Evolutionary conservation across 2,888 invertebrate species (phyloP).

Genomic region (Diadegma fenestrale): DNA sequence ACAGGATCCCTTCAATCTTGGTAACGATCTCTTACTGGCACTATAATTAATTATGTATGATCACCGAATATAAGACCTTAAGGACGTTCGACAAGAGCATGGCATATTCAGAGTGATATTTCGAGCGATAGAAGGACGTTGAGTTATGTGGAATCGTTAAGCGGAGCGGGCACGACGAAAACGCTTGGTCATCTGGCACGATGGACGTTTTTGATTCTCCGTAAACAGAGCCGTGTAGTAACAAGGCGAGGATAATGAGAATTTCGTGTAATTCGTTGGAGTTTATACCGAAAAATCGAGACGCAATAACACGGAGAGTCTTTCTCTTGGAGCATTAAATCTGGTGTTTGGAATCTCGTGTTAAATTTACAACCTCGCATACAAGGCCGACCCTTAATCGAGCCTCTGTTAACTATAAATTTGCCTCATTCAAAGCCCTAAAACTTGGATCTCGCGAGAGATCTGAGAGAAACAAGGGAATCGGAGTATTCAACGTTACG

Average conservation of each 20-base stretch:
- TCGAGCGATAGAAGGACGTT: background rate
- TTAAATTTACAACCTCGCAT: constrained; percentile 56
- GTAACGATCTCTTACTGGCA: constrained; percentile 7
- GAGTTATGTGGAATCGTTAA: constrained; percentile 27
- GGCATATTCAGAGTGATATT: constrained; percentile 14
- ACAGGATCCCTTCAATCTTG: background rate
- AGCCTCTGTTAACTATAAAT: constrained; percentile 58
- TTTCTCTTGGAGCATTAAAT: constrained; percentile 3
- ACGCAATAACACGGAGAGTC: background rate
- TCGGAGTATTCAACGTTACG: constrained; percentile 11
- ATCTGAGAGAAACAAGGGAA: constrained; percentile 8
- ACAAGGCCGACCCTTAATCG: constrained; percentile 60
- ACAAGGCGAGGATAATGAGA: constrained; percentile 5
- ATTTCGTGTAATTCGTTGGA: background rate
- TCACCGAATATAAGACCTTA: background rate
- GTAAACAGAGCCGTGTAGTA: background rate
- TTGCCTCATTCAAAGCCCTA: constrained; percentile 54
- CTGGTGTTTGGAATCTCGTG: constrained; percentile 7
- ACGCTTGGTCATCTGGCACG: background rate
- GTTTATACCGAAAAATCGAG: background rate
- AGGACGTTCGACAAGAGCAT: constrained; percentile 8
- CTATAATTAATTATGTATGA: constrained; percentile 41
- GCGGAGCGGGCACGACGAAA: background rate
- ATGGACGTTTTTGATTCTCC: background rate
- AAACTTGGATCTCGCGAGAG: constrained; percentile 62